phyloP scores from a whole-genome alignment of 2,113 vertebrate genomes.

The Hemicordylus capensis region DNA sequence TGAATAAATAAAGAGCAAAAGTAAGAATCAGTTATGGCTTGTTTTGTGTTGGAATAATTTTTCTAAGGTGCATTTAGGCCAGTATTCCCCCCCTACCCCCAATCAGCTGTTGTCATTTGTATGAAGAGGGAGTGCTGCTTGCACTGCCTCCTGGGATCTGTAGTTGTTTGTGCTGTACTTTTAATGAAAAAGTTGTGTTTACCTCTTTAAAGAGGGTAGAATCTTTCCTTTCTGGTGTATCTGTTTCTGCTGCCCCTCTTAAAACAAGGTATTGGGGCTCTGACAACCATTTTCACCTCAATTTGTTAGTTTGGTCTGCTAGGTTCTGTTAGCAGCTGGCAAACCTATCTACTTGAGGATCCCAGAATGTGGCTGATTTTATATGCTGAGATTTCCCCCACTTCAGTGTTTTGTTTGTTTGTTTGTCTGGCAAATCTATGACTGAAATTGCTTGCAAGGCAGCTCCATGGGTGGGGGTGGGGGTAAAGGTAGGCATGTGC shows the following conservation, averaged over 20 bases:
- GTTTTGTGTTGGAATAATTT: not conserved
- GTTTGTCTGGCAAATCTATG: too few relatives aligned
- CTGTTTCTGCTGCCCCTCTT: not conserved
- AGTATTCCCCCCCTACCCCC: not conserved
- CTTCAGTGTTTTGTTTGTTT: too few relatives aligned
- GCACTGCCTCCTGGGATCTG: not conserved
- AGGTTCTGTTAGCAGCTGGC: not conserved
- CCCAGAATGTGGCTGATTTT: not conserved
- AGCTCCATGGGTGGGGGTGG: too few relatives aligned
- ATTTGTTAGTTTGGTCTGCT: not conserved
- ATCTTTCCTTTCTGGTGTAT: not conserved
- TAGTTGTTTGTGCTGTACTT: not conserved
- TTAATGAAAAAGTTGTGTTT: not conserved
- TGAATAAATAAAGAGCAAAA: not conserved
- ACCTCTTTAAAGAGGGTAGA: not conserved
- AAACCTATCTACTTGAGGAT: not conserved
- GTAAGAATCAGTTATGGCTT: not conserved
- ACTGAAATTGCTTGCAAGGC: too few relatives aligned
- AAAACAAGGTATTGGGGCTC: not conserved
- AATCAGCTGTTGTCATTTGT: not conserved
- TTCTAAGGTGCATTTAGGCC: not conserved
- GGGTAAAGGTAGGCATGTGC: too few relatives aligned
- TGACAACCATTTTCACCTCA: not conserved
- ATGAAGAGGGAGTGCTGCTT: not conserved
- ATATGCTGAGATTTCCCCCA: too few relatives aligned